Conservation (phyloP, 2,797 vertebrate species). For the Brachyalestes nurse region DNA sequence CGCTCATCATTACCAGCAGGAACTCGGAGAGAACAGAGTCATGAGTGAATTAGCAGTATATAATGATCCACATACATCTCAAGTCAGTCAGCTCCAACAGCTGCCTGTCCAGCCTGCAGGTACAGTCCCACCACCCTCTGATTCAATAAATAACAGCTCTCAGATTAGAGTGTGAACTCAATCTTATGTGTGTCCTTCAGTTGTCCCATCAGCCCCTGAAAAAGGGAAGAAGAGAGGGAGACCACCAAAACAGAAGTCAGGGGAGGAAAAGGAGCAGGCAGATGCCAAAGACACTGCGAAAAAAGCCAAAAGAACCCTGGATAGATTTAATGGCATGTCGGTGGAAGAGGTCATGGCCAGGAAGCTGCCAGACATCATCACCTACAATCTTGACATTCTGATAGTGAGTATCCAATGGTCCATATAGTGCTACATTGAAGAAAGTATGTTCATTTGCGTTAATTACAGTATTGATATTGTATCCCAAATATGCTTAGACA, state of each 20-base stretch:
- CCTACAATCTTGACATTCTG: conserved; percentile 94
- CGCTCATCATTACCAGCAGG: conserved; percentile 62
- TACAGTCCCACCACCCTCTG: not conserved
- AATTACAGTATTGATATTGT: not conserved
- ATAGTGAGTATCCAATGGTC: conserved; percentile 84
- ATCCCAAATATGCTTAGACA: not conserved
- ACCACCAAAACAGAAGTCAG: conserved; percentile 69
- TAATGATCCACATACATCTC: conserved; percentile 65
- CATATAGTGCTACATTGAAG: not conserved
- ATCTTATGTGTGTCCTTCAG: conserved; percentile 12
- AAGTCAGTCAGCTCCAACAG: conserved; percentile 61
- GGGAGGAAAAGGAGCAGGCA: conserved; percentile 74
- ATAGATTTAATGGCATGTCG: conserved; percentile 95
- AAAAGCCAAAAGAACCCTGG: conserved; percentile 90
- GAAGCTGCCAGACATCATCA: conserved; percentile 94
- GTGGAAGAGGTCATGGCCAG: conserved; percentile 93
- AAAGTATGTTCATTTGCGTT: not conserved
- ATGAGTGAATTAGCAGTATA: conserved; percentile 73
- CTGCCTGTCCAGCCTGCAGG: conserved; percentile 51
- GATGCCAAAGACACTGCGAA: conserved; percentile 86
- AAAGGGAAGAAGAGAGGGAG: conserved; percentile 86
- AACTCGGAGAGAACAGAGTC: conserved; percentile 66
- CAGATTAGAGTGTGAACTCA: not conserved
- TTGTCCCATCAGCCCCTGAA: conserved; percentile 68
- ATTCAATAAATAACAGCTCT: not conserved